A percentile compares a stretch with the other conserved stretches of the same genome.
These are phyloP conservation scores for Saturnia pavonia DNA, from an alignment of 2,888 invertebrate species.

Conservation along the genomic window DNA sequence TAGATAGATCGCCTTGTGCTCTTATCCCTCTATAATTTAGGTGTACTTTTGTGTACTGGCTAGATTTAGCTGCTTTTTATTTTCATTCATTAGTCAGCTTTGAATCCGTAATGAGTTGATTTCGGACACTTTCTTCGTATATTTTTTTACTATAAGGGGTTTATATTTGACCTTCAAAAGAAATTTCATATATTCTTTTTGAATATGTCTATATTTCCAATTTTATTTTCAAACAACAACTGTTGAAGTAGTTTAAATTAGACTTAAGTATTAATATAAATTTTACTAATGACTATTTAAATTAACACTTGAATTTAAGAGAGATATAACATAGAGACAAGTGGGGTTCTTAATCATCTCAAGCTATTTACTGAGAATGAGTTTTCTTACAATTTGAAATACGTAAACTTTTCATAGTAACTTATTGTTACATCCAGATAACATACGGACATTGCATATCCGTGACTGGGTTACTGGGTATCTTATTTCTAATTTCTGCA, in stretches of 20 bases:
- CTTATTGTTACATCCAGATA: background rate
- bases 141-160: slow-evolving; percentile 1
- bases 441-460: background rate
- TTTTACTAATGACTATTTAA: background rate
- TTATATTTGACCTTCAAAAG: background rate
- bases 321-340: background rate
- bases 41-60: slow-evolving; percentile 48
- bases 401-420: background rate
- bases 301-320: background rate
- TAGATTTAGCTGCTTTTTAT: slow-evolving; percentile 34
- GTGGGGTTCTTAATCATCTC: background rate
- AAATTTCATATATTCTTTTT: background rate
- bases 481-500: background rate
- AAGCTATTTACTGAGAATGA: background rate
- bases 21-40: slow-evolving; percentile 68
- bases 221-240: background rate
- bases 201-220: background rate
- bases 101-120: slow-evolving; percentile 1
- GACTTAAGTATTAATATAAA: background rate
- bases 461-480: background rate
- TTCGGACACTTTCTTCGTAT: background rate
- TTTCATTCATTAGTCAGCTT: slow-evolving; percentile 33
- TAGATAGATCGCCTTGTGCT: slow-evolving; percentile 80
- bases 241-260: background rate
- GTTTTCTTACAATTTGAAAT: background rate